Base-by-base conservation (phyloP, 2,797 vertebrate genomes). In the Acipenser oxyrinchus region DNA sequence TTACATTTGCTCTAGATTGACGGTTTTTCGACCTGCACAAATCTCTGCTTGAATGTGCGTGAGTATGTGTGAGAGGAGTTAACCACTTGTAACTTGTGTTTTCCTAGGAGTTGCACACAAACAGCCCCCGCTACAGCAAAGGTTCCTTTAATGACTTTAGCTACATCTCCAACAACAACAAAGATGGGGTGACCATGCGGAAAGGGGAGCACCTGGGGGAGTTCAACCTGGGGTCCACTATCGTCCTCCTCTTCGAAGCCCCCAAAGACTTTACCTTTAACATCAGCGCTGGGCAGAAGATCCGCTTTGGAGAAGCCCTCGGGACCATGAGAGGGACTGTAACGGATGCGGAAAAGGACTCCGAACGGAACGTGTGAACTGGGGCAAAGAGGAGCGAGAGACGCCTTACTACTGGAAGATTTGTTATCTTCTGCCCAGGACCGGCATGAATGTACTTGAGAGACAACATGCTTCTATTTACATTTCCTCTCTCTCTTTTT, bases 151-250 rank as follows among this genome's bases (percentile, higher is more conserved):
- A 94, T 0, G 96, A 99, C 81, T 92, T 86, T 80, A 94, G 91
- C 77, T 99, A 96, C 6, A 70, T 91, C 48, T 84, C 86, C 0
- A 82, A 84, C 72, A 72, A 86, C 80, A 90, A 89, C 74, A 83
- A 77, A 51, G 90, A 87, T 49, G 95, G 94, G 6, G 83, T 98
- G 73, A 75, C 81, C 69, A 88, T 99, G 86, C 83, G 90, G 67
- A 95, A 93, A 71, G 96, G 96, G 0, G 92, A 94, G 67, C 90
- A 93, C 51, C 78, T 98, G 58, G 96, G 96, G 0, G 96, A 99
- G 82, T 99, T 99, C 77, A 98, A 99, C 82, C 82, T 99, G 18
- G 96, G 96, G 63, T 99, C 96, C 60, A 99, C 96, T 3, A 95
- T 98, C 0, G 95, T 98, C 23, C 88, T 99, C 3, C 90, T 98